Conservation (phyloP, 2,888 invertebrate species). For the Andricus quercusramuli region DNA sequence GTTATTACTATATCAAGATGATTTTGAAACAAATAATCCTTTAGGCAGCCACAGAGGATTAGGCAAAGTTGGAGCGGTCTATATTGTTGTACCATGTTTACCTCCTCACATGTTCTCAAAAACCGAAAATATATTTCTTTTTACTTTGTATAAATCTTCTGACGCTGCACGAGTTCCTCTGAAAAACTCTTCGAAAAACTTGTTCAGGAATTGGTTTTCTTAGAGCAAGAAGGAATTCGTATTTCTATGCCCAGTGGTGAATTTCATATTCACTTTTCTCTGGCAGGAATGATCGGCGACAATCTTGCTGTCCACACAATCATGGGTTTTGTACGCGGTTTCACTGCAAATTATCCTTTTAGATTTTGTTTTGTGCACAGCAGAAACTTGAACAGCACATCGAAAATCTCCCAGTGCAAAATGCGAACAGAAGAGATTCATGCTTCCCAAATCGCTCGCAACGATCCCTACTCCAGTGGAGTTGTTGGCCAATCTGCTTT, state of each 20-base stretch:
- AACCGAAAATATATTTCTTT: background rate
- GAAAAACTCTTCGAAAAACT: conserved; percentile 45
- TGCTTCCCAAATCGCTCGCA: conserved; percentile 32
- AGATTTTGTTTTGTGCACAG: conserved; percentile 47
- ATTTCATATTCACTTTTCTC: background rate
- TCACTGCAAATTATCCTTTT: conserved; percentile 51
- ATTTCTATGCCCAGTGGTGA: background rate
- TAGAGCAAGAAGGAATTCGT: conserved; percentile 44
- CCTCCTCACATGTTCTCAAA: background rate
- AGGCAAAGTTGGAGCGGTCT: conserved; percentile 39
- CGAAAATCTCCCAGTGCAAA: conserved; percentile 39
- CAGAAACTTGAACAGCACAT: conserved; percentile 43
- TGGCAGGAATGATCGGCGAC: conserved; percentile 49
- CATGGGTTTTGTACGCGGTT: conserved; percentile 50
- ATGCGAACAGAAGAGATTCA: conserved; percentile 45
- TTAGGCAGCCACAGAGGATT: conserved; percentile 39
- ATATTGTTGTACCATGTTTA: background rate
- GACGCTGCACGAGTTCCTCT: conserved; percentile 19
- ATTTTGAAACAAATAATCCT: conserved; percentile 42
- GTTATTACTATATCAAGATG: conserved; percentile 37
- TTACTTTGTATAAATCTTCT: background rate
- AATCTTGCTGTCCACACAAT: conserved; percentile 53
- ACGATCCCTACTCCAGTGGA: background rate
- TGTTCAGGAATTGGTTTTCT: conserved; percentile 33
- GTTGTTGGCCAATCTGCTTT: conserved; percentile 44